A percentile compares a stretch with the other conserved stretches of the same genome.
These are phyloP conservation scores for Equus przewalskii DNA, from an alignment of 2,113 vertebrate species.

Conservation along the genomic window DNA sequence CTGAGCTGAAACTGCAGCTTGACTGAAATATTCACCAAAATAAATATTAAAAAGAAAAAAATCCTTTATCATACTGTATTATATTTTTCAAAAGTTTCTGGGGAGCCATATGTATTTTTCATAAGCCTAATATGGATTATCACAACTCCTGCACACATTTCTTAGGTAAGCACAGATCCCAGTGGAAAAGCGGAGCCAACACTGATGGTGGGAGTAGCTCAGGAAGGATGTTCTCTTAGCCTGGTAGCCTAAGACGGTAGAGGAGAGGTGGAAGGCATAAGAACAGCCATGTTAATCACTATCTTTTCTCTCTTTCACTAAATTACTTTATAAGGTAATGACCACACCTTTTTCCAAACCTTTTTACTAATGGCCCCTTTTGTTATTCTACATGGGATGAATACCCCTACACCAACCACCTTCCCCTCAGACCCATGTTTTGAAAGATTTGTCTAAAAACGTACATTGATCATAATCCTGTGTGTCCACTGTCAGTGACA, in stretches of 20 bases:
- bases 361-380: neutral
- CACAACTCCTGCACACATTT: neutral
- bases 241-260: neutral
- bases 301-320: neutral
- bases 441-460: neutral
- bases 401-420: neutral
- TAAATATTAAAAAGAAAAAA: conserved; percentile 25
- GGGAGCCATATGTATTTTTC: neutral
- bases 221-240: neutral
- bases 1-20: conserved; percentile 91
- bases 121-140: neutral
- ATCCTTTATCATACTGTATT: neutral
- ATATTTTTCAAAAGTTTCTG: neutral
- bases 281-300: neutral
- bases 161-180: neutral
- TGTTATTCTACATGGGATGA: neutral
- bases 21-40: conserved; percentile 87
- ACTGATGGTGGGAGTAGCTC: neutral
- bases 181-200: neutral
- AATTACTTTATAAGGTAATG: neutral
- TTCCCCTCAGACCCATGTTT: neutral
- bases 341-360: neutral
- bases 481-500: neutral
- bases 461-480: neutral
- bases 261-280: neutral